Percentiles rank a stretch among this genome's conserved stretches.
Evolutionary conservation across 2,797 vertebrate species (phyloP).

Genomic region (Ataeniobius toweri): DNA sequence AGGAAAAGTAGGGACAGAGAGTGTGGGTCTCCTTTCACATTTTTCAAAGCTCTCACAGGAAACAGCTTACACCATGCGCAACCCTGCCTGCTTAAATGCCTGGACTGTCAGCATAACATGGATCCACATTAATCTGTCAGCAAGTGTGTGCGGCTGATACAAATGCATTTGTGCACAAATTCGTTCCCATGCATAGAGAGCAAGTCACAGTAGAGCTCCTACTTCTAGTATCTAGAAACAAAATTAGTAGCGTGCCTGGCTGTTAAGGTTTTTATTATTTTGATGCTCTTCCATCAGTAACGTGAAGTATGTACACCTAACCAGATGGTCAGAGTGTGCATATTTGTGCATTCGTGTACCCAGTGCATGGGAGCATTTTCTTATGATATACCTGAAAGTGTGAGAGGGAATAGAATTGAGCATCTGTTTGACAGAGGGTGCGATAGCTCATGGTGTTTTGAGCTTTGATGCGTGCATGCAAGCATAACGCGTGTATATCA

Average conservation of each 20-base stretch:
- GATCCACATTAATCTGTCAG: slow-evolving; percentile 38
- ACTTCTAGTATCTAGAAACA: slow-evolving; percentile 10
- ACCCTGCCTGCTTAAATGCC: slow-evolving; percentile 31
- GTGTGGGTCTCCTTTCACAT: slow-evolving; percentile 25
- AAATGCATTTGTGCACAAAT: slow-evolving; percentile 18
- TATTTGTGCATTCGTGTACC: slow-evolving; percentile 1
- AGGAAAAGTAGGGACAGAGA: slow-evolving; percentile 21
- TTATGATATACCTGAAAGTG: slow-evolving; percentile 7
- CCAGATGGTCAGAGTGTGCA: slow-evolving; percentile 29
- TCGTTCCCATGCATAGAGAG: slow-evolving; percentile 7
- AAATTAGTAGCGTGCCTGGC: slow-evolving; percentile 16
- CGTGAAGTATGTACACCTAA: slow-evolving; percentile 9
- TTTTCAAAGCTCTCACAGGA: slow-evolving; percentile 31
- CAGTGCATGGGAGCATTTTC: slow-evolving; percentile 6
- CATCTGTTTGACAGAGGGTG: slow-evolving; percentile 12
- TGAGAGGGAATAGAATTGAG: slow-evolving; percentile 13
- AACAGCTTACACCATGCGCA: slow-evolving; percentile 41
- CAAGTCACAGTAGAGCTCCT: slow-evolving; percentile 1
- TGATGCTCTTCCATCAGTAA: slow-evolving; percentile 17
- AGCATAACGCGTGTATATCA: neutral
- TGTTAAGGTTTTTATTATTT: slow-evolving; percentile 5
- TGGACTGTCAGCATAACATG: slow-evolving; percentile 39
- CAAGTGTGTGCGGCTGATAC: slow-evolving; percentile 17
- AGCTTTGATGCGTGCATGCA: slow-evolving; percentile 6
- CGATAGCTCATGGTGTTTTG: slow-evolving; percentile 6